Conservation (phyloP, 2,113 vertebrate species). For the Megatriorchis doriae region DNA sequence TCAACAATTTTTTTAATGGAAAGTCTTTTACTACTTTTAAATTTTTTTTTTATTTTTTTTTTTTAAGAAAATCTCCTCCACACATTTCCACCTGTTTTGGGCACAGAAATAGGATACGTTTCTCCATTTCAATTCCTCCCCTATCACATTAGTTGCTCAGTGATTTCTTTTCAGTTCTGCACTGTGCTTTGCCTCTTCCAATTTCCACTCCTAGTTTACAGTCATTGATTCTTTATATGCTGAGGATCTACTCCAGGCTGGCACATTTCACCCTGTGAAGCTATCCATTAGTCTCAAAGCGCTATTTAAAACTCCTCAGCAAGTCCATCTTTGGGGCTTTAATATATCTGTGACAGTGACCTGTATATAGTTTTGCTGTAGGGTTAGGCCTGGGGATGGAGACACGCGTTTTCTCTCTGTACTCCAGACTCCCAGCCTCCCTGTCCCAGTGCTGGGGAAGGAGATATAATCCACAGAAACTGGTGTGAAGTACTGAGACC, state of each 20-base stretch:
- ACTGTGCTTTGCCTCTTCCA: conserved; percentile 64
- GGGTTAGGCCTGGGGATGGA: neutral
- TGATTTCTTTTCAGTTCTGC: conserved; percentile 66
- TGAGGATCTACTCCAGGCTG: conserved; percentile 25
- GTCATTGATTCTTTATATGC: conserved; percentile 62
- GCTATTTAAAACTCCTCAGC: conserved; percentile 10
- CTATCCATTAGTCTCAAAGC: conserved; percentile 17
- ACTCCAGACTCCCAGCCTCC: neutral
- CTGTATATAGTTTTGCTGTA: neutral
- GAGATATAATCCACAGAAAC: neutral
- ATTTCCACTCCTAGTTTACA: conserved; percentile 63
- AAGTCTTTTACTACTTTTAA: neutral
- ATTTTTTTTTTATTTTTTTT: neutral
- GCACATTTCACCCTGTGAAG: conserved; percentile 39
- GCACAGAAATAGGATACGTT: conserved; percentile 29
- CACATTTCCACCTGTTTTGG: conserved; percentile 10
- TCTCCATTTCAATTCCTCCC: conserved; percentile 47
- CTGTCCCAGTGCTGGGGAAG: neutral
- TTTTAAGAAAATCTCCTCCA: neutral
- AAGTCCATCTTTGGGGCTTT: neutral
- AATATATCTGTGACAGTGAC: neutral
- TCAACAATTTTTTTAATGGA: neutral
- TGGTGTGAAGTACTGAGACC: neutral
- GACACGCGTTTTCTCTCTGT: accelerated
- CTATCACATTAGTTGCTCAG: conserved; percentile 56